Percentiles rank a stretch among this genome's conserved stretches.
Evolutionary conservation across 2,113 vertebrate genomes (phyloP).

Genomic region (Petrocephalus microphthalmus): DNA sequence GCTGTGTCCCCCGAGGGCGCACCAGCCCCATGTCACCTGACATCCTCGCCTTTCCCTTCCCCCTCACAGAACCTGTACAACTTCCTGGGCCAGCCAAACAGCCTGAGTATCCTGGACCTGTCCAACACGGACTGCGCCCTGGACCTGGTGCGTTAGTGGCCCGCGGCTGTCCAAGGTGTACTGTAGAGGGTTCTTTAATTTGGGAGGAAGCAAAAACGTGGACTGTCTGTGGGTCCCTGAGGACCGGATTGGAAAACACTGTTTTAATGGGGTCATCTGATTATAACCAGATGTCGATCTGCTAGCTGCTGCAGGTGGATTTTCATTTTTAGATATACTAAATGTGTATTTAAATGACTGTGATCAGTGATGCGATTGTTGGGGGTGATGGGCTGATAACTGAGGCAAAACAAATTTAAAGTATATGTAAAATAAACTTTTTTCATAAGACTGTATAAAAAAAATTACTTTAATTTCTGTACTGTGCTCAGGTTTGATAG

Average conservation of each 20-base stretch:
- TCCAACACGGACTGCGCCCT: slow-evolving; percentile 78
- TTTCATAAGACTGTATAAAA: too few species aligned
- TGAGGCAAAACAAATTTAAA: neutral
- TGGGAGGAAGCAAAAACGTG: too few species aligned
- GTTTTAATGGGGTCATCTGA: neutral
- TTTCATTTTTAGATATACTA: neutral
- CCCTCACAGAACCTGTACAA: slow-evolving; percentile 67
- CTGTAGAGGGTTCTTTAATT: neutral
- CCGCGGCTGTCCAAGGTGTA: neutral
- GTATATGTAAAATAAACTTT: too few species aligned
- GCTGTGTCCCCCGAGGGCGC: neutral
- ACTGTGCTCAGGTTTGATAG: neutral
- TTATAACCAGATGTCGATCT: neutral
- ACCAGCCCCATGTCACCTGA: neutral
- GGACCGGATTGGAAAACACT: too few species aligned
- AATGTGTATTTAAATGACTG: neutral
- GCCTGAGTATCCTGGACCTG: slow-evolving; percentile 72
- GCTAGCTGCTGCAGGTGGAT: neutral
- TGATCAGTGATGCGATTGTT: neutral
- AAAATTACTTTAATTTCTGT: neutral
- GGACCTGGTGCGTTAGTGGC: slow-evolving; percentile 64
- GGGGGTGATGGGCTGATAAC: neutral
- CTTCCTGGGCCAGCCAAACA: slow-evolving; percentile 79
- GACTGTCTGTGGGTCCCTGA: too few species aligned
- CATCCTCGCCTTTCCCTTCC: neutral